Conservation (phyloP, 2,888 invertebrate species). For the Itoplectis maculator region DNA sequence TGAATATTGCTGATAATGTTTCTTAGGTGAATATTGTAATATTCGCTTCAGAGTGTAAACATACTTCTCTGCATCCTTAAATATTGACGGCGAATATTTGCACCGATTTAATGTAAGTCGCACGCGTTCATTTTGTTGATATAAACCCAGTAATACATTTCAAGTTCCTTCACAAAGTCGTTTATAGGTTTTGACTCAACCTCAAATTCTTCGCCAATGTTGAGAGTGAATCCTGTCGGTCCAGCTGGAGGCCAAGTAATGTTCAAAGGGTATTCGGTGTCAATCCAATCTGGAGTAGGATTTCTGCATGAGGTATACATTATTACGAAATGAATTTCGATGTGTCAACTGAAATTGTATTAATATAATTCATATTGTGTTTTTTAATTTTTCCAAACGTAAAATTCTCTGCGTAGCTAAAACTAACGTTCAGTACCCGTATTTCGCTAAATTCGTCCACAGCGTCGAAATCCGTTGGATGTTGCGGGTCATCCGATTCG, state of each 20-base stretch:
- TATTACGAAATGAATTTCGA: no score
- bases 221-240: background rate
- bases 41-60: no score
- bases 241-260: conserved; percentile 14
- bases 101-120: background rate
- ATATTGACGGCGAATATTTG: background rate
- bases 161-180: background rate
- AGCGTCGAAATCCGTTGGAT: conserved; percentile 18
- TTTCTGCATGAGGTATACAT: background rate
- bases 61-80: background rate
- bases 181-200: background rate
- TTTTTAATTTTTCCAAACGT: no score
- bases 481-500: background rate
- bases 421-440: background rate
- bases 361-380: no score
- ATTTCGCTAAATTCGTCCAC: conserved; percentile 64
- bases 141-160: conserved; percentile 1
- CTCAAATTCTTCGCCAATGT: background rate
- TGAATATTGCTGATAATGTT: no score
- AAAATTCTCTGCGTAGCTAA: no score
- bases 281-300: conserved; percentile 18
- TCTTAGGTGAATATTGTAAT: no score
- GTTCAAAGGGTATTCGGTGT: background rate
- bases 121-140: background rate
- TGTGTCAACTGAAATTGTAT: no score